phyloP scores from a whole-genome alignment of 2,888 invertebrate genomes.

The Brenthis ino region DNA sequence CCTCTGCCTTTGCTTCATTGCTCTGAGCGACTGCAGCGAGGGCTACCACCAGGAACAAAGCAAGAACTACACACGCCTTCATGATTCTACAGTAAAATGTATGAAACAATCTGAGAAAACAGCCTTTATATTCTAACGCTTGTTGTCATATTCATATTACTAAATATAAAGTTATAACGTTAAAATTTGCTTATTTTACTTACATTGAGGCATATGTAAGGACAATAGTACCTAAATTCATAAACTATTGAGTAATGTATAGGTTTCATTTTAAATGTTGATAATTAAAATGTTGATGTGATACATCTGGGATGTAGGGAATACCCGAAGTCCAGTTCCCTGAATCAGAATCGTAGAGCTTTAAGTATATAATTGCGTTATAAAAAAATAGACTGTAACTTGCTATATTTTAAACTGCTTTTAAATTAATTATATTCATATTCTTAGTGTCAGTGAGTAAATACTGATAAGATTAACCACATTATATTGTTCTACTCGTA shows the following conservation, averaged over 20 bases:
- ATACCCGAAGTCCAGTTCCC: constrained; percentile 3
- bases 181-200: not conserved
- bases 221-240: not conserved
- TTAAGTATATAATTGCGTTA: not conserved
- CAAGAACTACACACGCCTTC: constrained; percentile 52
- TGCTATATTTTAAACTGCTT: not conserved
- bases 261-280: not conserved
- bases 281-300: not conserved
- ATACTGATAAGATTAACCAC: constrained; percentile 12
- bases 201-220: not conserved
- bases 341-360: not conserved
- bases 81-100: constrained; percentile 47
- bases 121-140: constrained; percentile 53
- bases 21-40: constrained; percentile 31
- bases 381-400: not conserved
- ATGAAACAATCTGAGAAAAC: constrained; percentile 40
- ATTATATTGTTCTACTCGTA: not conserved
- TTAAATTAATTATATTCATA: not conserved
- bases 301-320: not conserved
- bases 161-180: no score
- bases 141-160: not conserved
- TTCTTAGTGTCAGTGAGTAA: not conserved
- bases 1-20: constrained; percentile 3
- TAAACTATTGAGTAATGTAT: not conserved
- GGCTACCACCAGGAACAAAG: constrained; percentile 46